Evolutionary conservation across 2,797 vertebrate species (phyloP).

Genomic region (Melanotaenia trifasciata): DNA sequence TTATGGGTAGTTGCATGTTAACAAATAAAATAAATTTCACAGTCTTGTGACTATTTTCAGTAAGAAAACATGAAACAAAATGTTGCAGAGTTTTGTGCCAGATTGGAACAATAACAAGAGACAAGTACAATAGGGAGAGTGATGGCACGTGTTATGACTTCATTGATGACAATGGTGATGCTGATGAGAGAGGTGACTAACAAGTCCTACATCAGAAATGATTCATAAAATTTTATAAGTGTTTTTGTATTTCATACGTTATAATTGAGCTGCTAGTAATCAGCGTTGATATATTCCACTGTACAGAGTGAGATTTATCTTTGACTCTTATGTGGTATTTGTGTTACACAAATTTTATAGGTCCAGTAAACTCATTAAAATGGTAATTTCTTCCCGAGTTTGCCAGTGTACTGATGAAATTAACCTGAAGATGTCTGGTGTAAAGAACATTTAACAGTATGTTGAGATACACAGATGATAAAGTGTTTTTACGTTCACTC

Average conservation of each 20-base stretch:
- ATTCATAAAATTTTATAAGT: background rate
- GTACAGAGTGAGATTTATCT: background rate
- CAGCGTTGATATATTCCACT: background rate
- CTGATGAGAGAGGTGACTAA: background rate
- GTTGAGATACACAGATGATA: background rate
- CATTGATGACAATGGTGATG: background rate
- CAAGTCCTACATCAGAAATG: background rate
- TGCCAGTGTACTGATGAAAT: background rate
- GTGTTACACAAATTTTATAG: background rate
- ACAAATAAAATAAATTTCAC: background rate
- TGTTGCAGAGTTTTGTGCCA: slow-evolving; percentile 1
- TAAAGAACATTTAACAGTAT: background rate
- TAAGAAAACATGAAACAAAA: slow-evolving; percentile 7
- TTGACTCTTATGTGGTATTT: background rate
- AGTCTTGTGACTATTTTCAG: background rate
- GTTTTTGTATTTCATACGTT: background rate
- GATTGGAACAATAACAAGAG: background rate
- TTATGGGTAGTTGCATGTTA: background rate
- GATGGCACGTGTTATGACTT: background rate
- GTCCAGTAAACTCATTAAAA: background rate
- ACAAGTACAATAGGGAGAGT: background rate
- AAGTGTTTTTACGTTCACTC: background rate
- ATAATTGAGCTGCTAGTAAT: background rate
- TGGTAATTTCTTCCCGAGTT: background rate
- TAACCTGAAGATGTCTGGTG: background rate